Conservation (phyloP, 2,888 invertebrate genomes). For the Pharmacophagus antenor region DNA sequence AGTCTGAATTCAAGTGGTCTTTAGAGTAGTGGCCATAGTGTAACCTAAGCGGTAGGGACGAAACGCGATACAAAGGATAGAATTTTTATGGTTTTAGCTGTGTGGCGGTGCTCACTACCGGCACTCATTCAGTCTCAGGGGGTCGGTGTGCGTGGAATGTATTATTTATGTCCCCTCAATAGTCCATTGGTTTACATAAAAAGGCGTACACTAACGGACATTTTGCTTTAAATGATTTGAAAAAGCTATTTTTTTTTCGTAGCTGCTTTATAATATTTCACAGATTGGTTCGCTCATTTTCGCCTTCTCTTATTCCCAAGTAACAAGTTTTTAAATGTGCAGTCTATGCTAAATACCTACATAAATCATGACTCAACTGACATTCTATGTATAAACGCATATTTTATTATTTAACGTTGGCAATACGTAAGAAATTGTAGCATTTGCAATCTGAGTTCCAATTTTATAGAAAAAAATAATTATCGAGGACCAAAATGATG, state of each 20-base stretch:
- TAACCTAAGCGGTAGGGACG: constrained; percentile 28
- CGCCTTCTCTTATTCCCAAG: background rate
- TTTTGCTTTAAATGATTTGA: background rate
- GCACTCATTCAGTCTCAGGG: constrained; percentile 29
- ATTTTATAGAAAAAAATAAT: too few relatives aligned
- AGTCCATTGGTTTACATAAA: constrained; percentile 17
- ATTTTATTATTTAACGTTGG: background rate
- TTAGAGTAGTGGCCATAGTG: constrained; percentile 26
- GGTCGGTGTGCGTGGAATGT: constrained; percentile 26
- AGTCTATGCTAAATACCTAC: too few relatives aligned
- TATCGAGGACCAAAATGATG: background rate
- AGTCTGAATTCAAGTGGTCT: constrained; percentile 23
- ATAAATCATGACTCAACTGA: background rate
- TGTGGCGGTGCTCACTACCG: constrained; percentile 25
- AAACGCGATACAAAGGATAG: constrained; percentile 30
- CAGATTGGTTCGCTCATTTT: background rate
- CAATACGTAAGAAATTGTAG: background rate
- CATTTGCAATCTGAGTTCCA: too few relatives aligned
- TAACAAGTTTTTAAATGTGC: background rate
- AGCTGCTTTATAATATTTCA: background rate
- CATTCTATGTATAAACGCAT: background rate
- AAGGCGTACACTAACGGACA: constrained; percentile 3
- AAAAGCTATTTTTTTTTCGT: background rate
- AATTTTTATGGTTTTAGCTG: constrained; percentile 30
- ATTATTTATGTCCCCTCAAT: constrained; percentile 23